Base-by-base conservation (phyloP, 35 echinoderm and acorn worm species). In the Ptychodera flava region DNA sequence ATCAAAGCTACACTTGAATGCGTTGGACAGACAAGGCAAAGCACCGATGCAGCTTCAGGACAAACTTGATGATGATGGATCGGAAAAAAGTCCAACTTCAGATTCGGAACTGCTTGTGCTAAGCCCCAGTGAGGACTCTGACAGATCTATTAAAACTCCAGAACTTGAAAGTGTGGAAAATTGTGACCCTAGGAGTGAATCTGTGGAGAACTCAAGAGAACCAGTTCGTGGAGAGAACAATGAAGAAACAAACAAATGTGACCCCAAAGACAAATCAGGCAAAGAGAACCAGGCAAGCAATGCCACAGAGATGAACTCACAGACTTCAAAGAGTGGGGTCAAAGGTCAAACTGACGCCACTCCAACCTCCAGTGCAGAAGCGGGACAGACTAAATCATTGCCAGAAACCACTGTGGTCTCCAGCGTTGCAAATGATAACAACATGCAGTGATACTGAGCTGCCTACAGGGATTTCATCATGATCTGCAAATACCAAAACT, bases 1-100 rank as follows among this genome's bases (percentile, higher is more conserved):
- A 35, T 99, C 96, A 10, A 89, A 89, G 78, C 90, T 92, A 52
- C 96, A 99, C 80, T 64, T 94, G 36, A 93, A 91, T 89, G 91
- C 96, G 0, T 78, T 99, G 31, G 96, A 99, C 82, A 52, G 96
- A 31, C 82, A 93, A 86, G 96, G 96, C 1, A 92, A 90, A 52
- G 83, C 88, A 1, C 80, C 95, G 16, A 53, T 81, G 16, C 90
- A 87, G 16, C 92, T 88, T 37, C 89, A 92, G 35, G 90, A 93
- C 22, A 78, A 90, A 27, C 28, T 90, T 15, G 34, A 79, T 78
- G 32, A 34, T 2, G 83, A 94, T 30, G 79, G 6, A 64, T 64
- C 45, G 6, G 45, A 64, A 22, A 64, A 64, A 64, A 64, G 45
- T 22, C 45, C 45, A 64, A 12, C 45, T 12, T 64, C 45, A 64